These are phyloP conservation scores for Enteromius trimaculatus DNA, from an alignment of 2,797 vertebrate species.

Conservation along the genomic window DNA sequence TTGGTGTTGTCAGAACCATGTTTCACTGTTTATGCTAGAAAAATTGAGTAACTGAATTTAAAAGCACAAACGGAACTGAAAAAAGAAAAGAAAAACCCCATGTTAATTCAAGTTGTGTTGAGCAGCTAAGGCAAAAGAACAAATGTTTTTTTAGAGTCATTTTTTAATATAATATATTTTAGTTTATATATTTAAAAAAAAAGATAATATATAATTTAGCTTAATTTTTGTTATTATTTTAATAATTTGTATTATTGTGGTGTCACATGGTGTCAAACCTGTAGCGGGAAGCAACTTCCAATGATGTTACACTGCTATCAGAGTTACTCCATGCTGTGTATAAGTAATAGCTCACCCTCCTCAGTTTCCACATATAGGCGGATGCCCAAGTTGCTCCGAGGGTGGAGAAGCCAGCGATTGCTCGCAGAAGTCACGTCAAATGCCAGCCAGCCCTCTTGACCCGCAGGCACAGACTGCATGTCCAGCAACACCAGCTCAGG, in stretches of 20 bases:
- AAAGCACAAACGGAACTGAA: background rate
- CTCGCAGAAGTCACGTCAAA: constrained; percentile 93
- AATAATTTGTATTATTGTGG: background rate
- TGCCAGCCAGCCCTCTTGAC: constrained; percentile 92
- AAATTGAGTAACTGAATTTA: background rate
- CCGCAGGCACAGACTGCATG: constrained; percentile 86
- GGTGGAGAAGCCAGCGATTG: constrained; percentile 87
- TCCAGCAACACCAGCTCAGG: constrained; percentile 93
- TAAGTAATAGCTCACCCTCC: constrained; percentile 78
- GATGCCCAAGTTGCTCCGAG: constrained; percentile 87
- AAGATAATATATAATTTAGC: background rate
- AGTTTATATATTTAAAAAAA: background rate
- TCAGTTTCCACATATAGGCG: constrained; percentile 93
- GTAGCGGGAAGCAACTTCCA: background rate
- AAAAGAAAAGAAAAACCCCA: background rate
- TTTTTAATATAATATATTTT: background rate
- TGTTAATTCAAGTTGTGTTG: background rate
- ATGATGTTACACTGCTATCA: background rate
- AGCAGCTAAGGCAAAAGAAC: background rate
- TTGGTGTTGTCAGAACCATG: background rate
- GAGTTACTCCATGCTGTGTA: background rate
- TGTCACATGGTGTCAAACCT: background rate
- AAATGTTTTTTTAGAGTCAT: background rate
- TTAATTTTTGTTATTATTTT: background rate
- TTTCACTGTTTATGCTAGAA: background rate